A percentile compares a stretch with the other conserved stretches of the same genome.
Evolutionary conservation across 1,140 invertebrate genomes (phyloP).

Genomic region (Pseudomyrmex cubaensis): DNA sequence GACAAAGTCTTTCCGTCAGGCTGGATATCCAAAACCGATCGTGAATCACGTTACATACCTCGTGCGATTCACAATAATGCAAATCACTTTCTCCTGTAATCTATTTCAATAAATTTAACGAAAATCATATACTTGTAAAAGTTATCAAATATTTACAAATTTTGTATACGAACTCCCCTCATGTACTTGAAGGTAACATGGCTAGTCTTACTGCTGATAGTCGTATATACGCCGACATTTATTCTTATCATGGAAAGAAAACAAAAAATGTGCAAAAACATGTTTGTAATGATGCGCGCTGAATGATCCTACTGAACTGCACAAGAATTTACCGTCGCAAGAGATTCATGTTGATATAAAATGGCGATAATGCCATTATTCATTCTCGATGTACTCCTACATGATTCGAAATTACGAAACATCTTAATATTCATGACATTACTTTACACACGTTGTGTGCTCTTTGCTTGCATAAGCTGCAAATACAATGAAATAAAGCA

Average conservation of each 20-base stretch:
- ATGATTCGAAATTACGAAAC: conserved; percentile 45
- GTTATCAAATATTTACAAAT: conserved; percentile 8
- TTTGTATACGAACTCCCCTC: conserved; percentile 73
- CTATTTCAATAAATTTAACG: conserved; percentile 74
- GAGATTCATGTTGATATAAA: conserved; percentile 14
- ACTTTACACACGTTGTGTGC: neutral
- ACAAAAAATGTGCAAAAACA: conserved; percentile 46
- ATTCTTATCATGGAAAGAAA: conserved; percentile 33
- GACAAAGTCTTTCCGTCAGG: conserved; percentile 85
- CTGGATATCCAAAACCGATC: conserved; percentile 85
- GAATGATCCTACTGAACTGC: neutral
- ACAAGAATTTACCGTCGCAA: conserved; percentile 18
- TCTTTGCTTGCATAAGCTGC: neutral
- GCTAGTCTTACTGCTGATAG: conserved; percentile 76
- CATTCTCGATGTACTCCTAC: conserved; percentile 38
- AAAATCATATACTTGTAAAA: conserved; percentile 1
- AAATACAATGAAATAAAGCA: neutral
- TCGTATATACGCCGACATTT: conserved; percentile 68
- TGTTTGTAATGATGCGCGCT: conserved; percentile 24
- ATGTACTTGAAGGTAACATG: conserved; percentile 77
- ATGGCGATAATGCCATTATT: conserved; percentile 35
- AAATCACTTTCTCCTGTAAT: conserved; percentile 85
- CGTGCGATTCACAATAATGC: conserved; percentile 81
- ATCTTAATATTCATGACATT: conserved; percentile 65
- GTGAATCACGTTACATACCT: conserved; percentile 86